Evolutionary conservation across 2,888 invertebrate species (phyloP).

Genomic region (Pandemis corylana): DNA sequence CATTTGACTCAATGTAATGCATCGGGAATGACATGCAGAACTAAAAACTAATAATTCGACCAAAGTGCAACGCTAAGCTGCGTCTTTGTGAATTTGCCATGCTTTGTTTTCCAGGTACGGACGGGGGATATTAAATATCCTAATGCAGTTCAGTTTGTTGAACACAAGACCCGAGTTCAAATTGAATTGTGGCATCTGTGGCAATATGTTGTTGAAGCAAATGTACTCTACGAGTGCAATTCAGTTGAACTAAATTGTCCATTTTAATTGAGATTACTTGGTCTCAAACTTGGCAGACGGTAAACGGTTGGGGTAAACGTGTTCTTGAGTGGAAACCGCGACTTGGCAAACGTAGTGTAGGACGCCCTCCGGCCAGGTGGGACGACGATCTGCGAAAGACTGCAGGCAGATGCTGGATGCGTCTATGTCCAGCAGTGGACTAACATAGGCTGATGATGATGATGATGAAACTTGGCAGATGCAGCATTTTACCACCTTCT

Average conservation of each 20-base stretch:
- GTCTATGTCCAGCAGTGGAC: too few species aligned
- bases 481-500: too few species aligned
- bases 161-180: neutral
- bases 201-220: neutral
- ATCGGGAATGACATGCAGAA: neutral
- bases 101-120: neutral
- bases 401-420: too few species aligned
- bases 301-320: too few species aligned
- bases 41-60: neutral
- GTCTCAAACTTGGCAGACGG: too few species aligned
- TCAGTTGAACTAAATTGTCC: neutral
- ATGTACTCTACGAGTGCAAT: neutral
- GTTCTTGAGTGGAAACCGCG: too few species aligned
- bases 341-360: too few species aligned
- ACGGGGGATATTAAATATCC: conserved; percentile 1
- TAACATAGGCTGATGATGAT: too few species aligned
- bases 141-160: neutral
- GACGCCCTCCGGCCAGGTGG: too few species aligned
- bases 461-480: too few species aligned
- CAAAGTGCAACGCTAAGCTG: neutral
- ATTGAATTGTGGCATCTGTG: conserved; percentile 16
- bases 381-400: too few species aligned
- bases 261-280: neutral
- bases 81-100: conserved; percentile 4
- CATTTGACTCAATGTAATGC: too few species aligned